Evolutionary conservation across 2,888 invertebrate species (phyloP).

Genomic region (Catocala fraxini): DNA sequence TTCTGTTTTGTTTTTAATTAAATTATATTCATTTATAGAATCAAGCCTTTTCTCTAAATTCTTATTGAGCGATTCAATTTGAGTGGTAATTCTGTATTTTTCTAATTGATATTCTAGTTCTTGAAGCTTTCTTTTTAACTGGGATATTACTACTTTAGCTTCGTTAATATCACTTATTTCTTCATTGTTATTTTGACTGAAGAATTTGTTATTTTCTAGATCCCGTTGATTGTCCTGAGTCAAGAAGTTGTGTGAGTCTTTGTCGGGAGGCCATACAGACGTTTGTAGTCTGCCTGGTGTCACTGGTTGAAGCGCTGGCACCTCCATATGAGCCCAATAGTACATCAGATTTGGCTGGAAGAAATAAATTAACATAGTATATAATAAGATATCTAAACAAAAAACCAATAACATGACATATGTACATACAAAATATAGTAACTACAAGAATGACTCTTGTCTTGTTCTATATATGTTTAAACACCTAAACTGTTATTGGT

Average conservation of each 20-base stretch:
- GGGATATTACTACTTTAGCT: slow-evolving; percentile 74
- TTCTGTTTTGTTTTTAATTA: slow-evolving; percentile 62
- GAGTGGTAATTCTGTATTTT: slow-evolving; percentile 71
- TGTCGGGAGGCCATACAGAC: slow-evolving; percentile 91
- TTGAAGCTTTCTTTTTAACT: slow-evolving; percentile 73
- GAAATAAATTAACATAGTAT: background rate
- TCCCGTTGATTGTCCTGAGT: slow-evolving; percentile 63
- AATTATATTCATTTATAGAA: slow-evolving; percentile 58
- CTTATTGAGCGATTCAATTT: slow-evolving; percentile 74
- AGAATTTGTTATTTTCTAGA: slow-evolving; percentile 65
- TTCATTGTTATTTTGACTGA: slow-evolving; percentile 74
- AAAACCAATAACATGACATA: too few species aligned
- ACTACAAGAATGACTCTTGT: too few species aligned
- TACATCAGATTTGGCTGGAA: slow-evolving; percentile 96
- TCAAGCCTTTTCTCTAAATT: slow-evolving; percentile 68
- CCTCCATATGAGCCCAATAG: slow-evolving; percentile 95
- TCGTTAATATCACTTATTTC: slow-evolving; percentile 76
- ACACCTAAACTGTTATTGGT: too few species aligned
- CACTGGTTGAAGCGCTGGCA: slow-evolving; percentile 89
- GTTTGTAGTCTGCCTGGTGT: slow-evolving; percentile 92
- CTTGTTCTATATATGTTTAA: too few species aligned
- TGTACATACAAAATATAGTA: too few species aligned
- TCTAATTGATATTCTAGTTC: slow-evolving; percentile 78
- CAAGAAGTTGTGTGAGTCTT: slow-evolving; percentile 58
- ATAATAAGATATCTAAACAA: too few species aligned